Conservation (phyloP, 2,797 vertebrate species). For the Sciurus carolinensis region DNA sequence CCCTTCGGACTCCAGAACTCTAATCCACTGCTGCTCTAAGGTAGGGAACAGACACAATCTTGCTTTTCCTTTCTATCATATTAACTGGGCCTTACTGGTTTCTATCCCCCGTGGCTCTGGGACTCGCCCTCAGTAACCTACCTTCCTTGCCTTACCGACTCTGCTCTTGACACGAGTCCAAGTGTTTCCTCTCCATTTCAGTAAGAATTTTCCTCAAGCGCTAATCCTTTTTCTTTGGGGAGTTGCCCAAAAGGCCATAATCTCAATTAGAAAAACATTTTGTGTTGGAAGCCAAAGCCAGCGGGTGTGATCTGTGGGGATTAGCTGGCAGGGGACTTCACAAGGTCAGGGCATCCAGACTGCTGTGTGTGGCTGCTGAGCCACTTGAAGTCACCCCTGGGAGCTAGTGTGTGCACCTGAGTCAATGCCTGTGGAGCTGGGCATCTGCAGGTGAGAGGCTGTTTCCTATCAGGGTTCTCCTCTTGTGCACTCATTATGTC, state of each 20-base stretch:
- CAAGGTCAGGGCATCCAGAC: background rate
- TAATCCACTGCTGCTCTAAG: background rate
- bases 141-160: background rate
- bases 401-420: no score
- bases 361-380: background rate
- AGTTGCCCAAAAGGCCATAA: background rate
- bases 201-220: background rate
- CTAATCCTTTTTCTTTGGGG: background rate
- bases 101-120: background rate
- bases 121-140: background rate
- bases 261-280: slow-evolving; percentile 16
- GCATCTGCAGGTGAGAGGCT: background rate
- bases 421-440: background rate
- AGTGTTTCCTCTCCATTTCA: background rate
- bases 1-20: background rate
- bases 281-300: background rate
- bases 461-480: background rate
- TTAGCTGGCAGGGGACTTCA: background rate
- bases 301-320: no score
- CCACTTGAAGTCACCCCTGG: background rate
- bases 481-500: background rate
- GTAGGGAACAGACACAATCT: background rate
- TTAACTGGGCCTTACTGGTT: background rate
- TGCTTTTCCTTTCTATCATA: background rate
- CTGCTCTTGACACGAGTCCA: background rate